Evolutionary conservation across 1,140 invertebrate species (phyloP).

Genomic region (Schlechtendalia chinensis): DNA sequence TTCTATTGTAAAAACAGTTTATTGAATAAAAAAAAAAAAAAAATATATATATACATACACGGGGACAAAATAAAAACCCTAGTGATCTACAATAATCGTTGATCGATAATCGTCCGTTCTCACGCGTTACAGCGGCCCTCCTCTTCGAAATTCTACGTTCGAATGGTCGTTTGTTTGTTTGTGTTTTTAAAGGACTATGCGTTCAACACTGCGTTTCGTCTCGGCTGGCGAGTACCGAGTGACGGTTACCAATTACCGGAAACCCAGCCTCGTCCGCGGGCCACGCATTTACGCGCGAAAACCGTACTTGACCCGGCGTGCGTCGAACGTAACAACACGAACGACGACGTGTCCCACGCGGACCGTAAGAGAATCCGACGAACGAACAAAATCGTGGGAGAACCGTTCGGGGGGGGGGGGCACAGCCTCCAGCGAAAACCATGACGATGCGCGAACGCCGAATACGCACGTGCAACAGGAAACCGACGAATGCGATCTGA

Average conservation of each 20-base stretch:
- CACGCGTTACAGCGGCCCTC: neutral
- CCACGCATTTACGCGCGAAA: neutral
- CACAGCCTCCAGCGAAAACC: too few relatives aligned
- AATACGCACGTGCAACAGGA: too few relatives aligned
- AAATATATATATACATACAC: neutral
- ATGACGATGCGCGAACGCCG: too few relatives aligned
- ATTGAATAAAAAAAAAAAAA: too few relatives aligned
- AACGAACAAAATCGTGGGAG: neutral
- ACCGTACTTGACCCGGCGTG: neutral
- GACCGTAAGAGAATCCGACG: neutral
- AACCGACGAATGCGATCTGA: too few relatives aligned
- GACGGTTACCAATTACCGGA: neutral
- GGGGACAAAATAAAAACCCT: neutral
- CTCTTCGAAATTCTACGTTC: neutral
- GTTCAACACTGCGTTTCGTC: neutral
- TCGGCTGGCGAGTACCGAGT: neutral
- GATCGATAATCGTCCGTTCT: too few relatives aligned
- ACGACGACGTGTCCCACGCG: neutral
- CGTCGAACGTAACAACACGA: neutral
- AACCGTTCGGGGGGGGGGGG: too few relatives aligned
- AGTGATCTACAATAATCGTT: too few relatives aligned
- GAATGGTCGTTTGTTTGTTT: too few relatives aligned
- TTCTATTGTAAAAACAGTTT: neutral
- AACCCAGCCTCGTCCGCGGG: conserved; percentile 15
- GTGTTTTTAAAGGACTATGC: neutral